Evolutionary conservation across 2,888 invertebrate species (phyloP).

Genomic region (Epinotia demarniana): DNA sequence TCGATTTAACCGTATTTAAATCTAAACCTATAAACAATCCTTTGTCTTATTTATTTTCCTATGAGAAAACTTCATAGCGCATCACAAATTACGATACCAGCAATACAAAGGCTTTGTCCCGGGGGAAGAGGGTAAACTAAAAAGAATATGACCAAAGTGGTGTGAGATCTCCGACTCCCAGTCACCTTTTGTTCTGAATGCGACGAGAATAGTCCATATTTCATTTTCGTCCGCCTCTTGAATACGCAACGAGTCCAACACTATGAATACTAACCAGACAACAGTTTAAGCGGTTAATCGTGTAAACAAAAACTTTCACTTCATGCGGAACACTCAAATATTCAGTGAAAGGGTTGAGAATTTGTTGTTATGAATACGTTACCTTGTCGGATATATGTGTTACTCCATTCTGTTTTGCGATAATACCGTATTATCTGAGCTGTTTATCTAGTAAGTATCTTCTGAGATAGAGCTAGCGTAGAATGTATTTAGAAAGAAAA

Average conservation of each 20-base stretch:
- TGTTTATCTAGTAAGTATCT: not conserved
- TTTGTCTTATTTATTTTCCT: constrained; percentile 7
- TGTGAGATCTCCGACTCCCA: constrained; percentile 63
- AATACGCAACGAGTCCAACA: constrained; percentile 78
- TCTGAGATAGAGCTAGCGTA: not conserved
- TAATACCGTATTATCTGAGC: not conserved
- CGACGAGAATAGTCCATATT: constrained; percentile 81
- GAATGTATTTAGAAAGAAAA: not conserved
- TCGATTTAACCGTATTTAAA: constrained; percentile 3
- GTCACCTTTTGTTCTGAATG: constrained; percentile 77
- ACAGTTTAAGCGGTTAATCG: constrained; percentile 83
- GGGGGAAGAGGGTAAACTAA: constrained; percentile 40
- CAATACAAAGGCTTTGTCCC: constrained; percentile 36
- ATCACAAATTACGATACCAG: constrained; percentile 31
- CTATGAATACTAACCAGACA: constrained; percentile 82
- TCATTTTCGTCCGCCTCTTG: constrained; percentile 77
- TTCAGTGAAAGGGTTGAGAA: constrained; percentile 30
- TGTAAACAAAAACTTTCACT: constrained; percentile 79
- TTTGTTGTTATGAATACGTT: constrained; percentile 30
- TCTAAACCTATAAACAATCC: not conserved
- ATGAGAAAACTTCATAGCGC: constrained; percentile 7
- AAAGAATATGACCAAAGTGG: constrained; percentile 45
- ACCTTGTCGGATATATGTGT: constrained; percentile 11
- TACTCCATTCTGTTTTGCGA: not conserved
- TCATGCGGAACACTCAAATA: constrained; percentile 51